Percentiles rank a stretch among this genome's conserved stretches.
phyloP scores from a whole-genome alignment of 1,140 invertebrate genomes.

The Psilanteris sp. region DNA sequence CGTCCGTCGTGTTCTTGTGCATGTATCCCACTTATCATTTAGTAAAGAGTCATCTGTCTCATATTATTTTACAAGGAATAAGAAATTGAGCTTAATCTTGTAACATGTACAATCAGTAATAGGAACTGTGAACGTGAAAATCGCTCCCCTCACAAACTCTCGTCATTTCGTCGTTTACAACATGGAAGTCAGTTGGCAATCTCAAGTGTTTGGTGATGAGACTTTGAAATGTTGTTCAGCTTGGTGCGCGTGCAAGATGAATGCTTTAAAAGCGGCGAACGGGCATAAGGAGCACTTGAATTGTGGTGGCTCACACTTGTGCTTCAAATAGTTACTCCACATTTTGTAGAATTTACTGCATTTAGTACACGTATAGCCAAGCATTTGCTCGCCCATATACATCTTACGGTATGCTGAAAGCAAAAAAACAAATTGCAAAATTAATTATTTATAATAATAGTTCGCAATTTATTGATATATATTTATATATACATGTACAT shows the following conservation, averaged over 20 bases:
- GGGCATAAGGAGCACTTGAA: conserved; percentile 78
- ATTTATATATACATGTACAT: no score
- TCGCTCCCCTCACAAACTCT: conserved; percentile 10
- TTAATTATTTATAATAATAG: conserved; percentile 11
- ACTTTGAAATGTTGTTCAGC: conserved; percentile 79
- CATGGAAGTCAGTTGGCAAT: conserved; percentile 10
- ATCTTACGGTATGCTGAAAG: conserved; percentile 79
- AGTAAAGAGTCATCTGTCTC: conserved; percentile 27
- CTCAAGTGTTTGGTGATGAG: conserved; percentile 74
- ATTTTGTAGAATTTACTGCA: conserved; percentile 81
- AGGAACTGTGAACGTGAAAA: conserved; percentile 51
- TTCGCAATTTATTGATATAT: no score
- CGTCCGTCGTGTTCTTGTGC: conserved; percentile 25
- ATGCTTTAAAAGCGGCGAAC: conserved; percentile 78
- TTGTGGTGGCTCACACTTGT: conserved; percentile 79
- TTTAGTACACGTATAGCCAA: conserved; percentile 79
- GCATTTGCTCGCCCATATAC: conserved; percentile 78
- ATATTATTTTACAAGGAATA: conserved; percentile 46
- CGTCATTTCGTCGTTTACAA: conserved; percentile 7
- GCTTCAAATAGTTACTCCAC: conserved; percentile 80
- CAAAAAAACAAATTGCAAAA: conserved; percentile 62
- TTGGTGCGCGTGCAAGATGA: conserved; percentile 79
- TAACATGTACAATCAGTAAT: conserved; percentile 44
- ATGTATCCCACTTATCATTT: conserved; percentile 25
- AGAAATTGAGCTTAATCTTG: conserved; percentile 42